These are phyloP conservation scores for Coreoperca whiteheadi DNA, from an alignment of 2,113 vertebrate genomes.

Conservation along the genomic window DNA sequence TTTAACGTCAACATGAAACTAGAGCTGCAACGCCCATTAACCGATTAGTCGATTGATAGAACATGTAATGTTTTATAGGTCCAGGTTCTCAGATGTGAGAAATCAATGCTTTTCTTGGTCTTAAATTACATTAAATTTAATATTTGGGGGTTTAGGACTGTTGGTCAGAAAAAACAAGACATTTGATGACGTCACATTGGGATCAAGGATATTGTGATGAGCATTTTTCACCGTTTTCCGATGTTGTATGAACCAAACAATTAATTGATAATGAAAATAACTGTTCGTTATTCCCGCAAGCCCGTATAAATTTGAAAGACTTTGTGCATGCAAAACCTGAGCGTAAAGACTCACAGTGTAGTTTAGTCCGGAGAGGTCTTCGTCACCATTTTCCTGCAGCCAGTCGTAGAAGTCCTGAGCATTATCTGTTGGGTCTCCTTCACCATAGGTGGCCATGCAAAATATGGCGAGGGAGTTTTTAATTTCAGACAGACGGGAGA, in stretches of 20 bases:
- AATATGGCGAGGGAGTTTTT: conserved; percentile 94
- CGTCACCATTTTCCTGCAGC: conserved; percentile 91
- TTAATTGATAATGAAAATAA: not conserved
- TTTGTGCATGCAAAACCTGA: not conserved
- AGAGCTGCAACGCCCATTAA: not conserved
- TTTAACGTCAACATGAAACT: too few species aligned
- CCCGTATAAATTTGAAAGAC: not conserved
- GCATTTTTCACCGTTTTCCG: not conserved
- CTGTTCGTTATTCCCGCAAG: not conserved
- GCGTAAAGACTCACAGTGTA: conserved; percentile 88
- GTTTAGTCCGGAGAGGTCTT: conserved; percentile 89
- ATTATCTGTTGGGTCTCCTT: conserved; percentile 97
- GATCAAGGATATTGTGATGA: not conserved
- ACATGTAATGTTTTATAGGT: not conserved
- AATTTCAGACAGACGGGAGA: conserved; percentile 91
- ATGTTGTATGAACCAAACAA: not conserved
- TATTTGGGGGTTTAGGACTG: not conserved
- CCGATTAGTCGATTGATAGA: not conserved
- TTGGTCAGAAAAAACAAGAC: not conserved
- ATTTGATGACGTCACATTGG: not conserved
- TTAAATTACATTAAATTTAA: not conserved
- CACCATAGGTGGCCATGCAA: conserved; percentile 98
- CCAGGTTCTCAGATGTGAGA: not conserved
- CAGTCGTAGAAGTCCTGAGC: conserved; percentile 99
- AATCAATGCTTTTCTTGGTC: not conserved